Evolutionary conservation across 1,140 invertebrate genomes (phyloP).

Genomic region (Lucilia sericata): DNA sequence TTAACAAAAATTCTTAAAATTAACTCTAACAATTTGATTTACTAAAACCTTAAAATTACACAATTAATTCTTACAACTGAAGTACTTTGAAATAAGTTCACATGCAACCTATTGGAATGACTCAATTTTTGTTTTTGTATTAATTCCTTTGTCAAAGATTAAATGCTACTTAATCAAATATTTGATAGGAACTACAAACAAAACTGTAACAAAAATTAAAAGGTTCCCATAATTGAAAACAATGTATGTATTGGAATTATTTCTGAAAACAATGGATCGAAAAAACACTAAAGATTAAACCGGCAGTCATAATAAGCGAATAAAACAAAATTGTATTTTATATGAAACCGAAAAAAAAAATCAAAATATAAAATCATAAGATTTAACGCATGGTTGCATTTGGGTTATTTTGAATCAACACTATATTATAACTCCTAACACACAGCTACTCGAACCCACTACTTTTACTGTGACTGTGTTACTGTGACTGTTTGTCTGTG

Average conservation of each 20-base stretch:
- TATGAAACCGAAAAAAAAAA: not conserved
- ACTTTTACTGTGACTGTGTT: not conserved
- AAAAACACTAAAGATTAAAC: slow-evolving; percentile 12
- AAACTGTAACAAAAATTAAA: not conserved
- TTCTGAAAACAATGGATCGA: not conserved
- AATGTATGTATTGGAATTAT: not conserved
- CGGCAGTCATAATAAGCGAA: not conserved
- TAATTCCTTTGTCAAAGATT: slow-evolving; percentile 5
- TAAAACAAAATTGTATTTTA: not conserved
- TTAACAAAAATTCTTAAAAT: too few species aligned
- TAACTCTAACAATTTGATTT: too few species aligned
- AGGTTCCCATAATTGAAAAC: not conserved
- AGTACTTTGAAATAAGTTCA: not conserved
- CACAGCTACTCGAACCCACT: not conserved
- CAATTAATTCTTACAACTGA: not conserved
- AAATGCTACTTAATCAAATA: slow-evolving; percentile 12
- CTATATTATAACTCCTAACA: not conserved
- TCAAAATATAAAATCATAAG: not conserved
- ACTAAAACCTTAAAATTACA: too few species aligned
- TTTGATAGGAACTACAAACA: not conserved
- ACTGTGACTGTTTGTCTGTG: not conserved
- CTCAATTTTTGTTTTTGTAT: not conserved
- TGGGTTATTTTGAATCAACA: not conserved
- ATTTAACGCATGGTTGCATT: slow-evolving; percentile 10
- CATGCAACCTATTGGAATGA: not conserved